Conservation (phyloP, 2,113 vertebrate genomes). For the Trinectes maculatus region DNA sequence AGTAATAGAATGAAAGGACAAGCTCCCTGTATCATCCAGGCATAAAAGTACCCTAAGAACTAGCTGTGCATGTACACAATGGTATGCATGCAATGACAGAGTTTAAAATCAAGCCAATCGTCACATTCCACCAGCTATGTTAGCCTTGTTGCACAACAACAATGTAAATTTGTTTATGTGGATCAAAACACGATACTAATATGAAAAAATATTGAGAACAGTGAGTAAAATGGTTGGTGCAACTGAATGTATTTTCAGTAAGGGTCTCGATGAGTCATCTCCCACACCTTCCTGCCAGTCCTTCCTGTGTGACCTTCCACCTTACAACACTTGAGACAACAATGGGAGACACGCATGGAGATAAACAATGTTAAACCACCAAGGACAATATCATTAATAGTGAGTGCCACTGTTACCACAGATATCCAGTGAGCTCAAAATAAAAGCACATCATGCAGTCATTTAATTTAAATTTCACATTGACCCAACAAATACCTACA, state of each 20-base stretch:
- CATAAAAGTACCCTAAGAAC: neutral
- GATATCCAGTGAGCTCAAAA: neutral
- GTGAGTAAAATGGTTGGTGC: slow-evolving; percentile 44
- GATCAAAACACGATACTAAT: no score
- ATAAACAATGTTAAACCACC: slow-evolving; percentile 26
- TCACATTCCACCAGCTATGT: neutral
- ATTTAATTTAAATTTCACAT: neutral
- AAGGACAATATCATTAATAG: neutral
- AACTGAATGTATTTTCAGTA: slow-evolving; percentile 48
- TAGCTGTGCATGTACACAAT: neutral
- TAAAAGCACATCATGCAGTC: neutral
- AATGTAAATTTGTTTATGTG: no score
- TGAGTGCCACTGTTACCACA: neutral
- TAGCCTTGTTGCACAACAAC: neutral
- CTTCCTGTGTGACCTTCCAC: slow-evolving; percentile 61
- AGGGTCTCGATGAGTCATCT: slow-evolving; percentile 45
- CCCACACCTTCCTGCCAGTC: slow-evolving; percentile 58
- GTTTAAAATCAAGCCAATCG: neutral
- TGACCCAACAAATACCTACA: no score
- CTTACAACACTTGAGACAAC: slow-evolving; percentile 57
- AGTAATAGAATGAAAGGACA: slow-evolving; percentile 23
- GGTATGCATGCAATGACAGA: neutral
- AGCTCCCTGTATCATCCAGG: slow-evolving; percentile 17
- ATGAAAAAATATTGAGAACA: slow-evolving; percentile 18
- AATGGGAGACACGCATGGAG: slow-evolving; percentile 40